Percentiles rank a stretch among this genome's conserved stretches.
Evolutionary conservation across 2,888 invertebrate species (phyloP).

Genomic region (Meloe dianella): DNA sequence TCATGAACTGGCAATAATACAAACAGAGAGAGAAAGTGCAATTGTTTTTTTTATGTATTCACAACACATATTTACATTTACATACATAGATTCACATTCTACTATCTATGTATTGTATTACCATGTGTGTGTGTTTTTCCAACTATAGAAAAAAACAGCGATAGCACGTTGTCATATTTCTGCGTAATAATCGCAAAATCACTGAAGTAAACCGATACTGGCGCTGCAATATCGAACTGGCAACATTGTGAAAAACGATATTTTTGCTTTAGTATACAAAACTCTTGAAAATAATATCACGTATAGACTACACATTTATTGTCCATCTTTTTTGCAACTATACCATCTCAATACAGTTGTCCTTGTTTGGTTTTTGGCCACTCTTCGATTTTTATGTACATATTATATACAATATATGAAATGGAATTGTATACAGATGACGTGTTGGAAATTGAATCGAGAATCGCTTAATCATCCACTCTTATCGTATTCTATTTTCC

Average conservation of each 20-base stretch:
- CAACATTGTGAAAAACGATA: conserved; percentile 38
- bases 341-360: neutral
- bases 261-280: conserved; percentile 23
- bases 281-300: conserved; percentile 12
- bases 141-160: neutral
- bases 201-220: conserved; percentile 10
- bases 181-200: neutral
- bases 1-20: conserved; percentile 13
- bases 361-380: neutral
- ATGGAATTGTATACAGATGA: neutral
- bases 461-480: conserved; percentile 19
- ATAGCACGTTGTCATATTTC: conserved; percentile 20
- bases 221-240: conserved; percentile 23
- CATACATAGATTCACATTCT: neutral
- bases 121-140: neutral
- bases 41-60: conserved; percentile 14
- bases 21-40: conserved; percentile 13
- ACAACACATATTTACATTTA: neutral
- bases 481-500: conserved; percentile 21
- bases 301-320: neutral
- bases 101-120: neutral
- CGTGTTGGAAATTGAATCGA: conserved; percentile 12
- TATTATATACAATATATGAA: neutral
- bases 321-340: neutral
- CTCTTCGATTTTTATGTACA: neutral